Evolutionary conservation across 2,888 invertebrate species (phyloP), one percentile per base, ranked within the genome.

Genomic region (Myathropa florea): DNA sequence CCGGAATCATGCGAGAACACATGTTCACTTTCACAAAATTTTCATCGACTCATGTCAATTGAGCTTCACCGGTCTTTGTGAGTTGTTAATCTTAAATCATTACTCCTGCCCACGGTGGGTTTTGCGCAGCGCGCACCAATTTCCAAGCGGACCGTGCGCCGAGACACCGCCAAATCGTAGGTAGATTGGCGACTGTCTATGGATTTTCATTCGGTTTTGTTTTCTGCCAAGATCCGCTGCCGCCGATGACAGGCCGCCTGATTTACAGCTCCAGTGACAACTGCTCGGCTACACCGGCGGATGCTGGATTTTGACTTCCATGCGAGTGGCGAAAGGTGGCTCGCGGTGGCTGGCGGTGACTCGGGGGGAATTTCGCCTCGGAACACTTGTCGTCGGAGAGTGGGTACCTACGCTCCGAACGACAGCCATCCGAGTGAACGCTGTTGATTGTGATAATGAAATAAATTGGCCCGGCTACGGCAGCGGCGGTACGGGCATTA

Each of bases 31-130:
- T 85, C 85, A 85, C 85, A 79, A 79, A 85, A 81, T 77, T 57
- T 85, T 85, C 81, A 85, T 85, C 82, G 85, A 77, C 77, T 82
- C 85, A 73, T 85, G 85, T 85, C 85, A 85, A 85, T 85, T 82
- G 81, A 64, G 85, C 77, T 77, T 85, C 85, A 81, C 46, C 72
- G 83, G 71, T 77, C 76, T 71, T 75, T 81, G 82, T 57, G 72
- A 82, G 85, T 77, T 85, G 85, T 81, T 85, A 82, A 85, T 85
- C 85, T 85, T 77, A 81, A 85, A 64, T 85, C 85, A 85, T 85
- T 85, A 77, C 64, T 77, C 68, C 85, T 39, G 77, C 81, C 85
- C 76, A 85, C 85, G 72, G 71, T 81, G 26, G 71, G 83, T 76
- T 72, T 81, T 33, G 33, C 33, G 33, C 33, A 10, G 46, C 9